Conservation (phyloP, 2,888 invertebrate species). For the Onchidella celtica region DNA sequence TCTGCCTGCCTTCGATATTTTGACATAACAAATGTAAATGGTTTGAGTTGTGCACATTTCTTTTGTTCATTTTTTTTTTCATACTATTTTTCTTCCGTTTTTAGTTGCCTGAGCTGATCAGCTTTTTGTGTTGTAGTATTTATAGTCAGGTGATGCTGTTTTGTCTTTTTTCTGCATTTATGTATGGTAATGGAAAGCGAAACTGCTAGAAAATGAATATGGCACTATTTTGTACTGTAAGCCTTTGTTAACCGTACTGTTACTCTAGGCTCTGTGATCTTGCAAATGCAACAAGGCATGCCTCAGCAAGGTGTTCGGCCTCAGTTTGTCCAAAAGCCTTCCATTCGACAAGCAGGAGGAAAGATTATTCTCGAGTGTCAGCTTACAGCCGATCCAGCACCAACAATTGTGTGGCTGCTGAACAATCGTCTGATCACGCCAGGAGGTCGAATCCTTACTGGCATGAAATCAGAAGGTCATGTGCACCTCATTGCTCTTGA, state of each 20-base stretch:
- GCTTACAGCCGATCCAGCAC: conserved; percentile 82
- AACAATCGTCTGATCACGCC: conserved; percentile 87
- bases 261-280: conserved; percentile 37
- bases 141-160: too few species aligned
- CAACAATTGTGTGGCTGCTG: conserved; percentile 96
- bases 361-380: conserved; percentile 85
- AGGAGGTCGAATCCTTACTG: conserved; percentile 41
- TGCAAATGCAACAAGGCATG: conserved; percentile 39
- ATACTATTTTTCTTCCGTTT: too few species aligned
- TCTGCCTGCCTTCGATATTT: too few species aligned
- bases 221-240: too few species aligned
- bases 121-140: too few species aligned
- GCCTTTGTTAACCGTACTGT: conserved; percentile 17
- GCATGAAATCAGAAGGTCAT: conserved; percentile 83
- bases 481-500: conserved; percentile 92
- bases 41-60: too few species aligned
- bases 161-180: too few species aligned
- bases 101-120: too few species aligned
- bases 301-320: conserved; percentile 82
- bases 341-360: conserved; percentile 95
- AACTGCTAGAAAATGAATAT: too few species aligned
- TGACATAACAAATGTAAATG: too few species aligned
- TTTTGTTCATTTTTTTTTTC: too few species aligned
- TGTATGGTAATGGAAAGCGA: too few species aligned
- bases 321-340: conserved; percentile 97